Conservation (phyloP, 2,888 invertebrate genomes). For the Eupsilia transversa region DNA sequence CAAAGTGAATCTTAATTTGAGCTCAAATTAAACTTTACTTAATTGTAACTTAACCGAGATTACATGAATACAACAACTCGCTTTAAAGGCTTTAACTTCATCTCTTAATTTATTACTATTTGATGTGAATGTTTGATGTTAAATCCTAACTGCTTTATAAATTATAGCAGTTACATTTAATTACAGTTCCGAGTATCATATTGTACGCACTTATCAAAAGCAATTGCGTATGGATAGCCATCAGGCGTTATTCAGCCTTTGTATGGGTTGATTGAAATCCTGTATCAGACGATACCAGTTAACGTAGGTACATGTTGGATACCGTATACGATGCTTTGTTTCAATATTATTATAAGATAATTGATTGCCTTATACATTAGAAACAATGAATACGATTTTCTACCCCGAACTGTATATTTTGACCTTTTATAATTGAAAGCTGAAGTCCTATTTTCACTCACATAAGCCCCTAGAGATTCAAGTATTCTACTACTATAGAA, state of each 20-base stretch:
- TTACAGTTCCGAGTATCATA: slow-evolving; percentile 1
- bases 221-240: slow-evolving; percentile 38
- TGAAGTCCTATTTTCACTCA: not conserved
- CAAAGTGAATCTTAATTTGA: not conserved
- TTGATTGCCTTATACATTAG: not conserved
- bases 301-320: not conserved
- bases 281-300: slow-evolving; percentile 12
- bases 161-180: not conserved
- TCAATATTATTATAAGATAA: slow-evolving; percentile 20
- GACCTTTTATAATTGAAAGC: slow-evolving; percentile 16
- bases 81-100: not conserved
- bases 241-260: slow-evolving; percentile 18
- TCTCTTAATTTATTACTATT: not conserved
- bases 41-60: not conserved
- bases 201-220: slow-evolving; percentile 24
- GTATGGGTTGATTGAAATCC: slow-evolving; percentile 41
- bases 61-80: not conserved
- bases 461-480: not conserved
- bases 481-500: not conserved
- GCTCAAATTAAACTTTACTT: not conserved
- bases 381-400: slow-evolving; percentile 23
- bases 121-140: too few species aligned
- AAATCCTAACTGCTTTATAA: too few species aligned
- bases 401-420: slow-evolving; percentile 5
- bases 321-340: slow-evolving; percentile 1